Base-by-base conservation (phyloP, 2,888 invertebrate species). In the Eilema sororculum region DNA sequence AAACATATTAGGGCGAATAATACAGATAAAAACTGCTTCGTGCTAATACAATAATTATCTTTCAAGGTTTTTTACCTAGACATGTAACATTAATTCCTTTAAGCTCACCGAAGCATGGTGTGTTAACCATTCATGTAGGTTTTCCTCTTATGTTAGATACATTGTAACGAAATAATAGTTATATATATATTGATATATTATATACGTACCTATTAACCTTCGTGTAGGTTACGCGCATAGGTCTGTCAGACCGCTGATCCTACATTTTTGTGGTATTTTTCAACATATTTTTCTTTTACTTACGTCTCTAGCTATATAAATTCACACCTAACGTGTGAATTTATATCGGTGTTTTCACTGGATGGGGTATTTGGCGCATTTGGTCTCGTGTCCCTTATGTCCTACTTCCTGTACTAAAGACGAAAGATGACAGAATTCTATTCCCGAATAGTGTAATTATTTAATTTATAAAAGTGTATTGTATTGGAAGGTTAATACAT, bases 61-160 rank as follows among this genome's bases (percentile, higher is more conserved):
- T 78, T 78, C 78, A 80, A 78, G 75, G 80, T 75, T 71, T 65
- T 74, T 65, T 33, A n/a, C 30, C 30, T 22, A 58, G 57, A 69
- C 67, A 58, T 61, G 52, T 75, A 73, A 67, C 66, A 75, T 69
- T 75, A 75, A 73, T 75, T 69, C 60, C 62, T 70, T 69, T 30
- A 69, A 78, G 62, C 66, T 75, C 78, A 79, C 73, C 76, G 75
- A 73, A 78, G 70, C 80, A 68, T 75, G 65, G 56, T 24, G 25
- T 20, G 62, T 62, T 41, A 60, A 68, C 46, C 6, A 52, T 24
- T 25, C 37, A 9, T n/a, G 5, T 28, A 30, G 46, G 13, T 61
- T 66, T 66, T 58, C 58, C 58, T 66, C 41, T 22, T 58, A 3
- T 25, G 13, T 25, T 52, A n/a, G 8, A 2, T 52, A 9, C n/a